Evolutionary conservation across 2,888 invertebrate genomes (phyloP).

Genomic region (Rambutsinella grinnellia): DNA sequence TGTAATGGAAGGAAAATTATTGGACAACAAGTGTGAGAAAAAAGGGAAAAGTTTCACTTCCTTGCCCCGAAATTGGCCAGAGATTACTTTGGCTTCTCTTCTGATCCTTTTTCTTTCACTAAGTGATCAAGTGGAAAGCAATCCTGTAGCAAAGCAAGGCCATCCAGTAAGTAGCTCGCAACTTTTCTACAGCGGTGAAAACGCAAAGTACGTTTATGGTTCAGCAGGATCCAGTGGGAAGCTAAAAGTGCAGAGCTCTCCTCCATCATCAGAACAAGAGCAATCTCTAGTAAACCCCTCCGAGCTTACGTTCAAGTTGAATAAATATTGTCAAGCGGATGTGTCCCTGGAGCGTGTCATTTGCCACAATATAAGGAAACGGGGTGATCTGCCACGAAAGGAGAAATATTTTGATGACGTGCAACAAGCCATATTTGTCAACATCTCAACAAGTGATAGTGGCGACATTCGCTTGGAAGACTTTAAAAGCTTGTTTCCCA

Average conservation of each 20-base stretch:
- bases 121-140: neutral
- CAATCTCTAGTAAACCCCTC: constrained; percentile 31
- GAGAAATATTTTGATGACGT: constrained; percentile 32
- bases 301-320: constrained; percentile 40
- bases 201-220: neutral
- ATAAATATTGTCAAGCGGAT: constrained; percentile 34
- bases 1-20: too few species aligned
- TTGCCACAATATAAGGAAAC: constrained; percentile 25
- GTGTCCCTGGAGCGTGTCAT: constrained; percentile 43
- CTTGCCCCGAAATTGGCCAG: too few species aligned
- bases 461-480: constrained; percentile 36
- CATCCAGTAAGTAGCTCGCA: neutral
- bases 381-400: constrained; percentile 33
- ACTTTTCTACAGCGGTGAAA: neutral
- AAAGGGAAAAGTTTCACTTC: too few species aligned
- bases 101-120: too few species aligned
- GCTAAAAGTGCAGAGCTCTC: neutral
- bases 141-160: constrained; percentile 1
- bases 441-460: constrained; percentile 16
- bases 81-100: too few species aligned
- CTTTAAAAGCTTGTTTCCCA: constrained; percentile 43
- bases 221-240: neutral
- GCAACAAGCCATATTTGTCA: constrained; percentile 44
- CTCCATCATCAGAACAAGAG: neutral
- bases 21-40: too few species aligned